phyloP scores from a whole-genome alignment of 2,113 vertebrate species.

The Xiphophorus maculatus region DNA sequence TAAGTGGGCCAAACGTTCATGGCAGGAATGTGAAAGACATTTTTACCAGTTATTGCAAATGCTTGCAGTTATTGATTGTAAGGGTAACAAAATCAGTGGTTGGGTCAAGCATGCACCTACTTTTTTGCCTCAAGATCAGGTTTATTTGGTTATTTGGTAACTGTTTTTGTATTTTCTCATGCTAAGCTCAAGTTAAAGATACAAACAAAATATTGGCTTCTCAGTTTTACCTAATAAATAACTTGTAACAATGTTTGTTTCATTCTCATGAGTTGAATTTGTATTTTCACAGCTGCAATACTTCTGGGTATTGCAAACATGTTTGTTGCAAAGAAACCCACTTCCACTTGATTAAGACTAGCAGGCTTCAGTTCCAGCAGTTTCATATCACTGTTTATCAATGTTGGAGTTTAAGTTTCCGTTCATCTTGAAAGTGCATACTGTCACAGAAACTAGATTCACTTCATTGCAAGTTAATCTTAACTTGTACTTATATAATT shows the following conservation, averaged over 20 bases:
- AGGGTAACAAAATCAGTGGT: too few species aligned
- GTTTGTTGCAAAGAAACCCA: not conserved
- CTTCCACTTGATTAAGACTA: slow-evolving; percentile 25
- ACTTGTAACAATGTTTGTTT: too few species aligned
- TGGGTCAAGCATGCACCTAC: too few species aligned
- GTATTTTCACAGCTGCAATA: not conserved
- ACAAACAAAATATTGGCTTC: not conserved
- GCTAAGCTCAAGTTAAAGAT: not conserved
- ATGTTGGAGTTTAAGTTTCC: slow-evolving; percentile 11
- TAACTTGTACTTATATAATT: not conserved
- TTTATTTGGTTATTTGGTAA: too few species aligned
- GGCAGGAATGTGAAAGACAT: too few species aligned
- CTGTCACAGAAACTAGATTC: not conserved
- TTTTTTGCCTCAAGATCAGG: too few species aligned
- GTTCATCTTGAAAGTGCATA: slow-evolving; percentile 7
- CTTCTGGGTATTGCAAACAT: slow-evolving; percentile 8
- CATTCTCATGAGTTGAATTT: not conserved
- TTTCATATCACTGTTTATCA: slow-evolving; percentile 14
- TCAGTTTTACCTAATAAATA: not conserved
- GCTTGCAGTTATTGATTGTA: too few species aligned
- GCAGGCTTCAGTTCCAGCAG: not conserved
- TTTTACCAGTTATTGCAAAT: too few species aligned
- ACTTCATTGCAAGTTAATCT: not conserved
- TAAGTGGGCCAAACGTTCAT: too few species aligned
- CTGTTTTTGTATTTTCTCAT: too few species aligned